Conservation (phyloP, 2,797 vertebrate genomes). For the Sciaenops ocellatus region DNA sequence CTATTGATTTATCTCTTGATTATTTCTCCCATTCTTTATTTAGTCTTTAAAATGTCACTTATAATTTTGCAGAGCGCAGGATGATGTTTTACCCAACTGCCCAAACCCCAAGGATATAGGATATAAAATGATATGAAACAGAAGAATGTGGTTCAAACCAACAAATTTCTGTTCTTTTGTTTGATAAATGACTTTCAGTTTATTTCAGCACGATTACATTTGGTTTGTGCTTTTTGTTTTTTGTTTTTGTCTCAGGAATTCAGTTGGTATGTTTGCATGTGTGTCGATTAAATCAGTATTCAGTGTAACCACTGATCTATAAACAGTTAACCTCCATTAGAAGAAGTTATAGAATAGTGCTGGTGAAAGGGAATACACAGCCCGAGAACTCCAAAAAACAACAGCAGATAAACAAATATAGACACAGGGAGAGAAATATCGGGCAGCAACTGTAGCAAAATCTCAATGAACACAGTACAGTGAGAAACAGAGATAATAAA, state of each 20-base stretch:
- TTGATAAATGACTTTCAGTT: background rate
- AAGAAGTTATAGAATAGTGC: background rate
- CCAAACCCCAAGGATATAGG: too few relatives aligned
- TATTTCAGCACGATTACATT: background rate
- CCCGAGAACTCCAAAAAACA: background rate
- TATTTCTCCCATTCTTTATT: background rate
- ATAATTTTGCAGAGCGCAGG: too few relatives aligned
- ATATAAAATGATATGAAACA: too few relatives aligned
- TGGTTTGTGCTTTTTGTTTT: background rate
- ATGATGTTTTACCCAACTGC: too few relatives aligned
- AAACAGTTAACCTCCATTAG: background rate
- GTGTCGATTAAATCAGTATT: background rate
- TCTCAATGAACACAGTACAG: slow-evolving; percentile 1
- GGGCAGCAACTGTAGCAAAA: background rate
- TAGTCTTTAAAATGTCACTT: background rate
- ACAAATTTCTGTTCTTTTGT: too few relatives aligned
- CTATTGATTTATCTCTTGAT: background rate
- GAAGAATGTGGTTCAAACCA: too few relatives aligned
- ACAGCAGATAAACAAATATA: slow-evolving; percentile 1
- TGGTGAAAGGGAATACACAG: background rate
- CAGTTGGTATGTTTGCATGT: background rate
- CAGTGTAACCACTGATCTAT: background rate
- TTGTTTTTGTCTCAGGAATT: background rate
- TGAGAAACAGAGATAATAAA: slow-evolving; percentile 11
- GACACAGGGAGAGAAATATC: background rate